phyloP scores from a whole-genome alignment of 2,888 invertebrate species.

The Euphydryas editha region DNA sequence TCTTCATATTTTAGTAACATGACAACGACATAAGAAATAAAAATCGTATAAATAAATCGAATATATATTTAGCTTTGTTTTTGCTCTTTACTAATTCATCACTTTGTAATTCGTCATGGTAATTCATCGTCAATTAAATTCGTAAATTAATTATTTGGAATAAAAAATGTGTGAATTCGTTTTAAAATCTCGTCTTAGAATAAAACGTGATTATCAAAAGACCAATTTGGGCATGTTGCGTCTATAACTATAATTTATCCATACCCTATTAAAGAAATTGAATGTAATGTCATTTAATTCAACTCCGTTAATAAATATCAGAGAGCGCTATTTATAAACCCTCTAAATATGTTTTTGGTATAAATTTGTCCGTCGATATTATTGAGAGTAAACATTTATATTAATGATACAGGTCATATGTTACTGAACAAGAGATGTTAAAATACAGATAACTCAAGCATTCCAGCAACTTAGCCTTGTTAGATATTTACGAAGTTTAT shows the following conservation, averaged over 20 bases:
- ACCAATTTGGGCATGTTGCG: not conserved
- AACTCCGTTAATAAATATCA: constrained; percentile 33
- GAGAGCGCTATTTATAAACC: constrained; percentile 33
- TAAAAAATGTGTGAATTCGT: not conserved
- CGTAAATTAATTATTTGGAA: not conserved
- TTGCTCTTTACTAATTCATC: no score
- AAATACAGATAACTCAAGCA: constrained; percentile 33
- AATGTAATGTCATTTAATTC: constrained; percentile 1
- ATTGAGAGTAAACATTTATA: constrained; percentile 40
- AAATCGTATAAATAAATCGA: not conserved
- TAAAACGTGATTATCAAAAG: not conserved
- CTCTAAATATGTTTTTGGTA: constrained; percentile 36
- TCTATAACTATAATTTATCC: constrained; percentile 1
- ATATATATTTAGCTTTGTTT: no score
- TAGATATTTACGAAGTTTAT: constrained; percentile 33
- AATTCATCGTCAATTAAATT: no score
- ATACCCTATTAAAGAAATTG: constrained; percentile 12
- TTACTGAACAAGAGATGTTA: constrained; percentile 30
- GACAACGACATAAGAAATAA: constrained; percentile 14
- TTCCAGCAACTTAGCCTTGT: constrained; percentile 21
- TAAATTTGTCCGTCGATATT: constrained; percentile 34
- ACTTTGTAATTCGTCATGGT: no score
- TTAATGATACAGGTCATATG: constrained; percentile 37
- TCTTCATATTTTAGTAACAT: constrained; percentile 19
- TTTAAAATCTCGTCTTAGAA: constrained; percentile 3